phyloP scores from a whole-genome alignment of 1,140 invertebrate genomes.

The Scaptomyza pallida region DNA sequence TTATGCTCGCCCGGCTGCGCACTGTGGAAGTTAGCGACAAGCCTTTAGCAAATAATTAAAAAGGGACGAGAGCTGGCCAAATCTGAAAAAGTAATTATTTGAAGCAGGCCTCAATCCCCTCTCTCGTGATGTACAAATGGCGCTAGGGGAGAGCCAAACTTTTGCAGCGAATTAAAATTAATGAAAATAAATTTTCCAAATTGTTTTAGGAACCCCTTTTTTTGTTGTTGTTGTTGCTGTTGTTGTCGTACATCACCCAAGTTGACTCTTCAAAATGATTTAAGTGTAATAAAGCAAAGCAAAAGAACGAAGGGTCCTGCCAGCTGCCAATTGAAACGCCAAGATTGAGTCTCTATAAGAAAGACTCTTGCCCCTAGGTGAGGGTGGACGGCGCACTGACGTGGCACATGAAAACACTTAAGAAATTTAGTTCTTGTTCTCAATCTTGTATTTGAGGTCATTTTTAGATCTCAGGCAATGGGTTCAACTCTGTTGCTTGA shows the following conservation, averaged over 20 bases:
- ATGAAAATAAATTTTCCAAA: constrained; percentile 81
- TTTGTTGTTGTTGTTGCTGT: neutral
- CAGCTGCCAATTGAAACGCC: constrained; percentile 27
- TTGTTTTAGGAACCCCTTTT: constrained; percentile 73
- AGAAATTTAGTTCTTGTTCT: constrained; percentile 77
- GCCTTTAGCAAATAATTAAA: constrained; percentile 73
- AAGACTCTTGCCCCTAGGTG: neutral
- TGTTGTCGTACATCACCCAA: constrained; percentile 5
- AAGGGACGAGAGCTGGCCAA: constrained; percentile 64
- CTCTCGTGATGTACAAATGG: constrained; percentile 16
- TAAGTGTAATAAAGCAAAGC: constrained; percentile 72
- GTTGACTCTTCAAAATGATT: constrained; percentile 76
- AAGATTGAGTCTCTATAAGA: neutral
- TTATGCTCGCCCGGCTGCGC: constrained; percentile 62
- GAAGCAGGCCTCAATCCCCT: constrained; percentile 19
- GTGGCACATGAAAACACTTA: constrained; percentile 73
- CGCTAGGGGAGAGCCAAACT: constrained; percentile 47
- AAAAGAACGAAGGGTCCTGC: constrained; percentile 52
- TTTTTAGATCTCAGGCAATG: constrained; percentile 16
- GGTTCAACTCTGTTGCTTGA: constrained; percentile 18
- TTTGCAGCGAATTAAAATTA: constrained; percentile 79
- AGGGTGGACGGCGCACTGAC: constrained; percentile 12
- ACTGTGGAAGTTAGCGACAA: constrained; percentile 56
- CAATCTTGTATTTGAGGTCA: constrained; percentile 76
- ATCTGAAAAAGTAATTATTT: constrained; percentile 80